Base-by-base conservation (phyloP, 2,797 vertebrate species). In the Vespertilio murinus region DNA sequence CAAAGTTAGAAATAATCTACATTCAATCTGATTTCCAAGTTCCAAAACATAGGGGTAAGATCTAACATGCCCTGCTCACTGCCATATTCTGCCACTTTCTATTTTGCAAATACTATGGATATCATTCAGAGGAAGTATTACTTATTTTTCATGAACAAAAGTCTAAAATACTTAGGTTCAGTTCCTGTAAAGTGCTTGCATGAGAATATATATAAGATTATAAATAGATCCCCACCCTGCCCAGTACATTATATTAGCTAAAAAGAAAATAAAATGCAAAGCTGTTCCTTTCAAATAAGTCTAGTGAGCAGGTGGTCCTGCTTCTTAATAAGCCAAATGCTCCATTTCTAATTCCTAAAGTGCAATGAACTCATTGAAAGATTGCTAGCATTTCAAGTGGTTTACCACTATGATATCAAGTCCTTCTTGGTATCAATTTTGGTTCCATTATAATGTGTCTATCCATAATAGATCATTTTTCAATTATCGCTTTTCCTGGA, bases 291-390 rank as follows among this genome's bases (percentile, higher is more conserved):
- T 92, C 86, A 94, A 95, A 78, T 90, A 96, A 94, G 25, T 22
- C 7, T 56, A 59, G 42, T 52, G 75, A 81, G 61, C 28, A 92
- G 2, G 4, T 47, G 64, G 42, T 42, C 40, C 47, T 91, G 8
- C 33, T 91, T 92, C 86, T 81, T 35, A 83, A 85, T 71, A 67
- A 94, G 45, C 28, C 40, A 79, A 90, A 92, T 86, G 23, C 49
- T 96, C 74, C 83, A 75, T 93, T 93, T 94, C 69, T 94, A 92
- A 93, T 92, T 89, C 81, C 80, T 81, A 95, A 97, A 79, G 28
- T 85, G 33, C 67, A 91, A 89, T 93, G 85, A 96, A 87, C 56
- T 91, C 87, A 90, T 91, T 67, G 89, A 93, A 92, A 94, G 49
- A 91, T 61, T 79, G n/a, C 45, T 91, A 71, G 73, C 33, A 91